These are phyloP conservation scores for Pelusios castaneus DNA, from an alignment of 2,113 vertebrate species.

Conservation along the genomic window DNA sequence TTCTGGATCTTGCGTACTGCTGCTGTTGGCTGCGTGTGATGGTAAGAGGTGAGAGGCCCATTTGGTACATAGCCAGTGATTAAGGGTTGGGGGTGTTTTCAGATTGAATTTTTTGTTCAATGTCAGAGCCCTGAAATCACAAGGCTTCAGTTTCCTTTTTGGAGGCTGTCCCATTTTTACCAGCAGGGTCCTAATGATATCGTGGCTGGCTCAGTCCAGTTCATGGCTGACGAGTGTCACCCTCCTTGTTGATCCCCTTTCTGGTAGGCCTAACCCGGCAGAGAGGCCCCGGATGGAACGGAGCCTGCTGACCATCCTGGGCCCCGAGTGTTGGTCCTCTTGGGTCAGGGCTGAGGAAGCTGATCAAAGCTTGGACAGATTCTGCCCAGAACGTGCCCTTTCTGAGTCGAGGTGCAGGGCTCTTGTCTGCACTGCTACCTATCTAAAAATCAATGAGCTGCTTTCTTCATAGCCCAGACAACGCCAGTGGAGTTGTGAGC, in stretches of 20 bases:
- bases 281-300: background rate
- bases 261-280: background rate
- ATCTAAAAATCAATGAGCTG: conserved; percentile 24
- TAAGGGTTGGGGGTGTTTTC: background rate
- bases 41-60: background rate
- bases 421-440: conserved; percentile 41
- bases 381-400: conserved; percentile 44
- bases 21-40: background rate
- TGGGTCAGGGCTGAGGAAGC: conserved; percentile 31
- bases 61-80: too few relatives aligned
- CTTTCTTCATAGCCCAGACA: conserved; percentile 63
- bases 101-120: background rate
- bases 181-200: background rate
- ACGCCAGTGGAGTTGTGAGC: conserved; percentile 35
- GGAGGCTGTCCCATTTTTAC: conserved; percentile 3
- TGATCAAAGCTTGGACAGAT: conserved; percentile 12
- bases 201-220: conserved; percentile 27
- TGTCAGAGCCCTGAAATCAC: background rate
- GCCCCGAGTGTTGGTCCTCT: conserved; percentile 7
- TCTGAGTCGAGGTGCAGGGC: conserved; percentile 30
- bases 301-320: background rate
- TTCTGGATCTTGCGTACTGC: too few relatives aligned
- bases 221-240: conserved; percentile 44
- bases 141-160: background rate
- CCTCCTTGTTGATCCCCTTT: background rate